Percentiles rank a stretch among this genome's conserved stretches.
phyloP scores from a whole-genome alignment of 2,888 invertebrate species.

The Amiota minor region DNA sequence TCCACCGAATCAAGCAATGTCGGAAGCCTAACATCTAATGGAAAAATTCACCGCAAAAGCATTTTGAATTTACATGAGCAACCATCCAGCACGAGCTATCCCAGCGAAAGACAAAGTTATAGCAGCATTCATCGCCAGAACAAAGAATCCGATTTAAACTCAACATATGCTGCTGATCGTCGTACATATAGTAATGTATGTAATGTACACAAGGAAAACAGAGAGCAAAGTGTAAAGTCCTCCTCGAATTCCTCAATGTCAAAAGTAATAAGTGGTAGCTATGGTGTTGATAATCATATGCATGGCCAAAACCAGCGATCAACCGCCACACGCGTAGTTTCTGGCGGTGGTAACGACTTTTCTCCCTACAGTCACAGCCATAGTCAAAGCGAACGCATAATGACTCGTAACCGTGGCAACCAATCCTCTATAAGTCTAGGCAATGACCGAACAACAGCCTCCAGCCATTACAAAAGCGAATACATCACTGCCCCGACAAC shows the following conservation, averaged over 20 bases:
- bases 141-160: slow-evolving; percentile 75
- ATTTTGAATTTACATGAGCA: slow-evolving; percentile 85
- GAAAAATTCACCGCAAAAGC: slow-evolving; percentile 86
- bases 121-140: slow-evolving; percentile 85
- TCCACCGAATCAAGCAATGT: slow-evolving; percentile 60
- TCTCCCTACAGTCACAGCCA: slow-evolving; percentile 58
- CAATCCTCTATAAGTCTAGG: slow-evolving; percentile 85
- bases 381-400: slow-evolving; percentile 60
- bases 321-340: slow-evolving; percentile 47
- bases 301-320: slow-evolving; percentile 49
- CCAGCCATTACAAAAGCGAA: slow-evolving; percentile 83
- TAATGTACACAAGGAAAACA: slow-evolving; percentile 55
- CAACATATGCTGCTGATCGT: slow-evolving; percentile 50
- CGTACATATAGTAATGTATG: slow-evolving; percentile 46
- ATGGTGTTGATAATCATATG: slow-evolving; percentile 38
- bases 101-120: slow-evolving; percentile 83
- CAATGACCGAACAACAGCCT: slow-evolving; percentile 77
- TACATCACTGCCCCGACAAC: slow-evolving; percentile 81
- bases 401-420: slow-evolving; percentile 77
- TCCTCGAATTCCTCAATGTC: slow-evolving; percentile 53
- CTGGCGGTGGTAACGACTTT: slow-evolving; percentile 60
- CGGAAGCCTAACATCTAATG: slow-evolving; percentile 72
- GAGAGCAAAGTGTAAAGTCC: slow-evolving; percentile 49
- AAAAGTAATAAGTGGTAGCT: slow-evolving; percentile 49
- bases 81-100: slow-evolving; percentile 79